Percentiles rank a stretch among this genome's conserved stretches.
Evolutionary conservation across 2,113 vertebrate species (phyloP).

Genomic region (Antechinus flavipes): DNA sequence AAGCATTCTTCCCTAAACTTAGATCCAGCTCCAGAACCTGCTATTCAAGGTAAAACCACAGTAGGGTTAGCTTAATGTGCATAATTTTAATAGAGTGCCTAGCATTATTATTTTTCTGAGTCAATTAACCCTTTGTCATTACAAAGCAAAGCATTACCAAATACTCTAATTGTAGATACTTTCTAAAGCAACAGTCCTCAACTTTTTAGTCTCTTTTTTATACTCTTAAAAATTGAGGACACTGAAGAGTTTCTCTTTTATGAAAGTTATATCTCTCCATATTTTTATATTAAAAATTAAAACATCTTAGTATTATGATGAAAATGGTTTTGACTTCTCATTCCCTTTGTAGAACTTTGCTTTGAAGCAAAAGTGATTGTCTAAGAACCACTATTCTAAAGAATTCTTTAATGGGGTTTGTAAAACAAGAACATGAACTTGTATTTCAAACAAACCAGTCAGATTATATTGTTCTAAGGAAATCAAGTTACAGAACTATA

Average conservation of each 20-base stretch:
- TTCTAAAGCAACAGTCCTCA: neutral
- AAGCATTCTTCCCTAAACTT: neutral
- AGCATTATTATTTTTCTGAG: neutral
- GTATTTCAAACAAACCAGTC: neutral
- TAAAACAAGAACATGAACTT: neutral
- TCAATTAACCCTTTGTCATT: neutral
- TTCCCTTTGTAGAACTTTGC: neutral
- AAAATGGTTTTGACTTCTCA: neutral
- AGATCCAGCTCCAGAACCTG: neutral
- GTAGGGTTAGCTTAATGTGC: neutral
- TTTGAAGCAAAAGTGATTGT: neutral
- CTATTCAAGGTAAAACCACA: neutral
- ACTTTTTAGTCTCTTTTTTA: constrained; percentile 2
- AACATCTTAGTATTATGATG: neutral
- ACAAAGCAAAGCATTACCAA: neutral
- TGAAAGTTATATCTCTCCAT: neutral
- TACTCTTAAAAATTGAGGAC: constrained; percentile 31
- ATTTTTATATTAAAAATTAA: neutral
- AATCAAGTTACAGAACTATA: neutral
- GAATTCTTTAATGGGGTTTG: neutral
- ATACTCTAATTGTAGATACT: neutral
- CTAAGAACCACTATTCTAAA: neutral
- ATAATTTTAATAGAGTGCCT: neutral
- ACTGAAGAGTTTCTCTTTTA: neutral
- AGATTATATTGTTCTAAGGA: neutral